Base-by-base conservation (phyloP, 2,888 invertebrate species). In the Invenusta paracnida region DNA sequence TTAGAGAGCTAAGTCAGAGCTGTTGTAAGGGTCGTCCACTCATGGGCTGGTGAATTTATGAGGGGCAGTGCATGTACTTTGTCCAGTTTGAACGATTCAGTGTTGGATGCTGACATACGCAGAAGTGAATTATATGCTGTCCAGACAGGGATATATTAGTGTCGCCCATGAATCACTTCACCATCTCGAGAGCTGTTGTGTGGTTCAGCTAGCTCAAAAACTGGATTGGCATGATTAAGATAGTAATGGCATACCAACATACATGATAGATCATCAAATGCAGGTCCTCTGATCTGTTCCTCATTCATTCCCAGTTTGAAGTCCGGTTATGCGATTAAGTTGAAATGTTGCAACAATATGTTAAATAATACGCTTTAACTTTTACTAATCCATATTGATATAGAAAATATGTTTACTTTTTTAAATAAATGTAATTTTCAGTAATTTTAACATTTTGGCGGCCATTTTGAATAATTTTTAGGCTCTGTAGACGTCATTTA, bases 221-320 rank as follows among this genome's bases (percentile, higher is more conserved):
- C 73, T 73, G 73, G 73, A 73, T 73, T 73, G 73, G 73, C 73
- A 73, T 73, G 73, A 73, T 73, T 73, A 5, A 5, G 73, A 73
- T 73, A 23, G 73, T 73, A 73, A 73, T 73, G 73, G 73, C 48
- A 17, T 48, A 48, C 48, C 73, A 73, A 73, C 73, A 73, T 5
- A 5, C 73, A 73, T 73, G 73, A 73, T 73, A 73, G 17, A 23
- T 73, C 73, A 73, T 73, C 73, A 73, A 73, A 73, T 73, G 73
- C 17, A 25, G 73, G 73, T 23, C 73, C 17, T 23, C 73, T 73
- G 73, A 73, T 5, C 73, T 73, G 73, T 73, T 73, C 73, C 73
- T 73, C 73, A 73, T 73, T 73, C 73, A 73, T n/a, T 23, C 73
- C 73, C 2, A 73, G 73, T 73, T 73, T 73, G 73, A 73, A 73